A percentile compares a stretch with the other conserved stretches of the same genome.
phyloP scores from a whole-genome alignment of 2,888 invertebrate genomes.

The Pycnomerus fuliginosus region DNA sequence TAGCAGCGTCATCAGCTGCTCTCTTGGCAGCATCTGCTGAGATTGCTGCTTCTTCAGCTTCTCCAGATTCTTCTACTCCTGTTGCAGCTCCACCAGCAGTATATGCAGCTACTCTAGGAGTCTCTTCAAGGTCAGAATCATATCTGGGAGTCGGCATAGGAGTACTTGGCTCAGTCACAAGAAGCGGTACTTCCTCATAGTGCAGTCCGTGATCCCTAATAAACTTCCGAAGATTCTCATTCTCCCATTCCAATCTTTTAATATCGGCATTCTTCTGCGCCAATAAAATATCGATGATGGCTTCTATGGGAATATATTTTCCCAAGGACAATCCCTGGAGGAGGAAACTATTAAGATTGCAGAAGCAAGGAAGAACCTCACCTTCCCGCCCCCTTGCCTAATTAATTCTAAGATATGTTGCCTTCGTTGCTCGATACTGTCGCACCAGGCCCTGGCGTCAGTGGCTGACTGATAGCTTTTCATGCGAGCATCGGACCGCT shows the following conservation, averaged over 20 bases:
- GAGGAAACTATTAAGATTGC: not conserved
- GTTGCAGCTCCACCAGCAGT: constrained; percentile 6
- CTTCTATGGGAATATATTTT: constrained; percentile 47
- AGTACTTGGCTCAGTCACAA: not conserved
- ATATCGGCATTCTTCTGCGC: constrained; percentile 57
- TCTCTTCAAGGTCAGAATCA: not conserved
- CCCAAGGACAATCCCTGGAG: constrained; percentile 39
- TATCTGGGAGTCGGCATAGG: not conserved
- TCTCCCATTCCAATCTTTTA: constrained; percentile 53
- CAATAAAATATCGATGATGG: constrained; percentile 44
- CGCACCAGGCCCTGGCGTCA: constrained; percentile 61
- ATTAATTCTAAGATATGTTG: constrained; percentile 61
- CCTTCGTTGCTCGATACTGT: constrained; percentile 57
- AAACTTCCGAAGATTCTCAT: constrained; percentile 38
- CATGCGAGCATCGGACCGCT: constrained; percentile 57
- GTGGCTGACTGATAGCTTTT: constrained; percentile 60
- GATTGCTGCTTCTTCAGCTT: constrained; percentile 1
- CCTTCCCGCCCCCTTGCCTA: constrained; percentile 37
- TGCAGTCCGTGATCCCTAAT: constrained; percentile 5
- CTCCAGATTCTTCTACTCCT: constrained; percentile 5
- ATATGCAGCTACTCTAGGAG: too few relatives aligned
- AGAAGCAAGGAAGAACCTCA: constrained; percentile 3
- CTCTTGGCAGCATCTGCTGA: constrained; percentile 8
- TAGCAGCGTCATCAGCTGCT: constrained; percentile 3
- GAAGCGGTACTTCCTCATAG: constrained; percentile 4